Conservation (phyloP, 2,113 vertebrate genomes). For the Callaeas wilsoni region DNA sequence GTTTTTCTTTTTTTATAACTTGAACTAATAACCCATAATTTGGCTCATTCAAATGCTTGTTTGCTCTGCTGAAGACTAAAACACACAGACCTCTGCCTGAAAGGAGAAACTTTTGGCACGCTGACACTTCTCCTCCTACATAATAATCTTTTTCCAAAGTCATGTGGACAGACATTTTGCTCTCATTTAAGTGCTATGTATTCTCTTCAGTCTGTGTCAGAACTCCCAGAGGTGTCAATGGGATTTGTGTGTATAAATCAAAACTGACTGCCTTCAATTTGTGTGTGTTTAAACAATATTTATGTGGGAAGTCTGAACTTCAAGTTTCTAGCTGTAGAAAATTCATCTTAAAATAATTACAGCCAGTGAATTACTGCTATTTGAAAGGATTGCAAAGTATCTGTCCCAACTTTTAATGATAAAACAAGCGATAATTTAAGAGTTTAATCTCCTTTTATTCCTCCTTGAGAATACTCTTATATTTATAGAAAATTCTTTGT, state of each 20-base stretch:
- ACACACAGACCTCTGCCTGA: conserved; percentile 15
- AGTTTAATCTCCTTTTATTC: neutral
- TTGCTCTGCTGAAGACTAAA: conserved; percentile 36
- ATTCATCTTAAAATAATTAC: neutral
- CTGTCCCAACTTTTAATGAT: neutral
- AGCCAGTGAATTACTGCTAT: neutral
- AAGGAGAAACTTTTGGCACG: conserved; percentile 45
- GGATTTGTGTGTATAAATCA: conserved; percentile 23
- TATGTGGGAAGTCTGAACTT: neutral
- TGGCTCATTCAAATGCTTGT: neutral
- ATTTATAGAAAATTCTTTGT: neutral
- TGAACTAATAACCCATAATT: conserved; percentile 47
- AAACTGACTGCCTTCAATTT: neutral
- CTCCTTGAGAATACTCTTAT: neutral
- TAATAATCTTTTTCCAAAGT: conserved; percentile 7
- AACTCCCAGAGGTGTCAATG: conserved; percentile 45
- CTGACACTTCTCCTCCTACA: conserved; percentile 7
- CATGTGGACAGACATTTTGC: conserved; percentile 36
- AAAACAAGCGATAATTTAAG: neutral
- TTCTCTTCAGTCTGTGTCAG: conserved; percentile 15
- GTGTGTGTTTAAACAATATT: neutral
- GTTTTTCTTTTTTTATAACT: conserved; percentile 13
- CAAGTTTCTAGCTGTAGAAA: neutral
- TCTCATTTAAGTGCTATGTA: conserved; percentile 12
- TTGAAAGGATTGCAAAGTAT: neutral